Evolutionary conservation across 2,113 vertebrate genomes (phyloP).

Genomic region (Morone saxatilis): DNA sequence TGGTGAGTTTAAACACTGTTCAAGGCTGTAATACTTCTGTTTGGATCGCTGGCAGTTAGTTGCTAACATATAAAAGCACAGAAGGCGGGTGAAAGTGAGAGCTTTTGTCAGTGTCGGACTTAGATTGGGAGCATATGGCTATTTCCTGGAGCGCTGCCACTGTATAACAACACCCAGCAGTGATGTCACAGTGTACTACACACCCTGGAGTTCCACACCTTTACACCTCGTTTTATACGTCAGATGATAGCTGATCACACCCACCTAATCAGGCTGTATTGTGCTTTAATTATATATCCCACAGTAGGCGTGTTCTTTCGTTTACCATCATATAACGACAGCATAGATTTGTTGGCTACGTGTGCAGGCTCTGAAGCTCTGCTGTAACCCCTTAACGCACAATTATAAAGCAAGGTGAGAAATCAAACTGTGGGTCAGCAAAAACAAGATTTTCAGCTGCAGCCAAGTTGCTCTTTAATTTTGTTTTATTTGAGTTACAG

Average conservation of each 20-base stretch:
- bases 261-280: not conserved
- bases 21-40: too few relatives aligned
- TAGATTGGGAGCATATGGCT: too few relatives aligned
- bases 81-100: too few relatives aligned
- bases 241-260: too few relatives aligned
- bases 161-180: too few relatives aligned
- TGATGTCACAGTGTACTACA: not conserved
- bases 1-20: too few relatives aligned
- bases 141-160: too few relatives aligned
- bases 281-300: not conserved
- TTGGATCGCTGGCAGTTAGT: too few relatives aligned
- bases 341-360: not conserved
- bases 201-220: not conserved
- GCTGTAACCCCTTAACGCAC: not conserved
- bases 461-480: not conserved
- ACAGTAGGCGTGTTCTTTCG: not conserved
- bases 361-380: not conserved
- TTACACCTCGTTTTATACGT: not conserved
- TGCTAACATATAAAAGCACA: too few relatives aligned
- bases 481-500: not conserved
- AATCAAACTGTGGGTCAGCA: not conserved
- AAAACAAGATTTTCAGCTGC: not conserved
- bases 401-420: constrained; percentile 5
- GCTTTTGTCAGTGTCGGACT: too few relatives aligned
- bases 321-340: not conserved